Evolutionary conservation across 2,797 vertebrate species (phyloP).

Genomic region (Manis javanica): DNA sequence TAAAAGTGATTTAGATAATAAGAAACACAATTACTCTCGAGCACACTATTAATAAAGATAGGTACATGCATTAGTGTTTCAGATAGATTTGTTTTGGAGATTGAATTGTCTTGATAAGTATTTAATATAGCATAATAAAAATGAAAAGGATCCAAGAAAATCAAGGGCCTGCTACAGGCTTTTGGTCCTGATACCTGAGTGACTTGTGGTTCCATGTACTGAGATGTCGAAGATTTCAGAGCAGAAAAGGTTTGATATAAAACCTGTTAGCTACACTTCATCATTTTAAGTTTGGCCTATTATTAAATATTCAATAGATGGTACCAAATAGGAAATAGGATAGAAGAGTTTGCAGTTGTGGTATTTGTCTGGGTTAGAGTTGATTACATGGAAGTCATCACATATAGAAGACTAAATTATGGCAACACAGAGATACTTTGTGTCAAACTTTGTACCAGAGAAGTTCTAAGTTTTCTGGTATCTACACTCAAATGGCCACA

Average conservation of each 20-base stretch:
- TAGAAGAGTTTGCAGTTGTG: background rate
- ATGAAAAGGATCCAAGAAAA: background rate
- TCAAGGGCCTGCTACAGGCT: background rate
- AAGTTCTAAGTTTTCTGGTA: background rate
- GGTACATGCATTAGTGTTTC: background rate
- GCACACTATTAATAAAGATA: background rate
- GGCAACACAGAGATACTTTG: background rate
- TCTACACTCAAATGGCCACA: background rate
- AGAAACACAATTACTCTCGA: background rate
- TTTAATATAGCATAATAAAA: background rate
- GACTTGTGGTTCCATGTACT: background rate
- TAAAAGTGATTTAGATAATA: background rate
- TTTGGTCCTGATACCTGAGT: background rate
- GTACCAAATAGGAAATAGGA: background rate
- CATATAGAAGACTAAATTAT: background rate
- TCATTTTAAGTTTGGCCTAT: background rate
- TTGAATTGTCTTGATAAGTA: background rate
- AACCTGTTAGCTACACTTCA: background rate
- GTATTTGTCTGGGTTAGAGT: background rate
- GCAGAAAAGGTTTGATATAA: background rate
- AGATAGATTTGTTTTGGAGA: background rate
- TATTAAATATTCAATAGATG: background rate
- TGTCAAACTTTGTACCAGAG: background rate
- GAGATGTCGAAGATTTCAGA: background rate
- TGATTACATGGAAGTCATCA: background rate